Evolutionary conservation across 1,140 invertebrate genomes (phyloP), one percentile per base, ranked within the genome.

Genomic region (Nephila pilipes): DNA sequence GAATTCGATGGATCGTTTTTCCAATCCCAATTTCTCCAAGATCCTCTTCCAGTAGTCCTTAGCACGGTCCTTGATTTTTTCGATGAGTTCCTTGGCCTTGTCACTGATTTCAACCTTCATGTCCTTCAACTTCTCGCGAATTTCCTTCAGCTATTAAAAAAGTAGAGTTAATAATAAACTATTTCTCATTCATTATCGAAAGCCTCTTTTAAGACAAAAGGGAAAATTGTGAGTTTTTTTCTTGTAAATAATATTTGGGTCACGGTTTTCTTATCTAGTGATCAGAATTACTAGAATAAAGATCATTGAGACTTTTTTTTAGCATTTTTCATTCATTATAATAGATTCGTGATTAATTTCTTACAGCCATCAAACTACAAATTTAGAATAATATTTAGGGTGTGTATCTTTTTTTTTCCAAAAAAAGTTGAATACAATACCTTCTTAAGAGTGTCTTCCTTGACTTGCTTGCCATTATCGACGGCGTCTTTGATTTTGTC

Each of bases 401-500:
- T 0, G 46, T 4, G 46, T 10, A 10, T 0, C 12, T 0, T 46
- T 46, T 46, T 85, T 63, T 54, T 87, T 83, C 55, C 87, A 87
- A 3, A 93, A 46, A 10, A 46, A 0, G 6, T 46, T 6, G 6
- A 46, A 46, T 10, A 46, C 6, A 57, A 29, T 81, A 93, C 83
- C 85, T 81, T 87, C 29, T 93, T 36, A 25, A 87, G 54, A 20
- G 54, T 92, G 3, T 65, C 63, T 80, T 93, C 83, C 14, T 93
- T 87, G 85, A 93, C 75, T 3, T 8, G 55, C n/a, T 90, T 93
- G 12, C 93, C 93, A 6, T 80, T 60, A 1, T 91, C 88, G 8
- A 91, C 54, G 6, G 93, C 87, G 54, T 93, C 93, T 29, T 93
- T 93, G 18, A 93, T 69, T 25, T 90, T 93, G 2, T 89, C 54